Evolutionary conservation across 2,888 invertebrate genomes (phyloP), one percentile per base, ranked within the genome.

Genomic region (Sphaerophoria taeniata): DNA sequence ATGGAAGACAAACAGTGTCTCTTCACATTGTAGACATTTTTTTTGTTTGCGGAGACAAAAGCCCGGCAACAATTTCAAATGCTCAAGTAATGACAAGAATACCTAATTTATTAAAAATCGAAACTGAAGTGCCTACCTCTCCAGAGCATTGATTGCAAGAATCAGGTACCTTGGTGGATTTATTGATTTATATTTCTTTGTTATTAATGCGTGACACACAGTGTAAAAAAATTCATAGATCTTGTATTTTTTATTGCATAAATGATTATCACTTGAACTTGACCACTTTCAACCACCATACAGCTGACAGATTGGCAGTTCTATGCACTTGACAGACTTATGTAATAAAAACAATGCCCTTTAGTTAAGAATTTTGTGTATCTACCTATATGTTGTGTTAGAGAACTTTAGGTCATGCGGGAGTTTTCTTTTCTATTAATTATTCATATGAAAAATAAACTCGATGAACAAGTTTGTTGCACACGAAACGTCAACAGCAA

Each of bases 261-360:
- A 1, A 7, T 7, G 36, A n/a, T 63, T 5, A 34, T 53, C 67
- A 67, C 53, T 43, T 67, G 67, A 67, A 67, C 67, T 67, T 67
- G 67, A 67, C 67, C 67, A 67, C 51, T 39, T 24, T 53, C 24
- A 67, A 67, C 24, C 12, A 31, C 39, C 39, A 67, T 39, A 51
- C 39, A 67, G 51, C 51, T 39, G 67, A 36, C 53, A 53, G 51
- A 53, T 67, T 67, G 67, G 53, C 53, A 53, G 31, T 14, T 39
- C 51, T 39, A 39, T 6, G 24, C 39, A 67, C 51, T 67, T 67
- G n/a, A 53, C 53, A 51, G 4, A 24, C 51, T 67, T 67, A 67
- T 43, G 24, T 67, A 67, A 67, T 31, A 67, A 36, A 39, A 67
- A 67, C 51, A 51, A 36, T 63, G 4, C 63, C n/a, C 14, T 16